A percentile compares a stretch with the other conserved stretches of the same genome.
phyloP scores from a whole-genome alignment of 2,113 vertebrate species.

The Nothobranchius kuhntae region DNA sequence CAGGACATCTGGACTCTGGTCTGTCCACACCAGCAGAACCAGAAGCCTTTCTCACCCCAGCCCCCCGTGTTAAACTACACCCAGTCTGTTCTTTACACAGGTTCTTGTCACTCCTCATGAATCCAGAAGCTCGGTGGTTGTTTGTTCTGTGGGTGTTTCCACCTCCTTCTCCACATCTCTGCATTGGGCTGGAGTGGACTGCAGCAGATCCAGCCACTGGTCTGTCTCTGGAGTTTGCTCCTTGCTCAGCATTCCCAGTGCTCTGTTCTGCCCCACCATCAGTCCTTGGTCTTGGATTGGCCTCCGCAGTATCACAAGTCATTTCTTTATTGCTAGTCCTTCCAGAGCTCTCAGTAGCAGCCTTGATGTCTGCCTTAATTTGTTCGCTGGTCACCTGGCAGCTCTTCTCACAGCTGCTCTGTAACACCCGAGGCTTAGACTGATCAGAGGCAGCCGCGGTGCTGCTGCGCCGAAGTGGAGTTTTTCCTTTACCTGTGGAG shows the following conservation, averaged over 20 bases:
- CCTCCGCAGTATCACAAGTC: slow-evolving; percentile 11
- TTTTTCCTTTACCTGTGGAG: slow-evolving; percentile 91
- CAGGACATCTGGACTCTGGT: not conserved
- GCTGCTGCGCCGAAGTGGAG: slow-evolving; percentile 86
- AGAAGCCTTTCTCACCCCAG: not conserved
- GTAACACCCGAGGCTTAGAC: slow-evolving; percentile 42
- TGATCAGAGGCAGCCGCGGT: not conserved
- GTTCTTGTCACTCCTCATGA: slow-evolving; percentile 15
- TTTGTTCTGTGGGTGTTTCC: slow-evolving; percentile 7
- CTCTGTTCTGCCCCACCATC: slow-evolving; percentile 36
- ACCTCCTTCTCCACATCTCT: slow-evolving; percentile 19
- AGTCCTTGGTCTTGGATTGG: not conserved
- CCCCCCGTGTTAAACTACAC: not conserved
- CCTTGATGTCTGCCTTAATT: slow-evolving; percentile 99
- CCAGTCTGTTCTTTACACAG: not conserved
- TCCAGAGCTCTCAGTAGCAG: slow-evolving; percentile 82
- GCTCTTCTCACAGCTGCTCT: slow-evolving; percentile 94
- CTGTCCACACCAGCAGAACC: not conserved
- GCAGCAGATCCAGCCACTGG: slow-evolving; percentile 15
- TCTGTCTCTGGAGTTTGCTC: slow-evolving; percentile 15
- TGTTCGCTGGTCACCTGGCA: slow-evolving; percentile 98
- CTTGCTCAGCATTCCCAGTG: slow-evolving; percentile 10
- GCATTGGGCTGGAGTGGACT: not conserved
- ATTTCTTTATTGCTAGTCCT: slow-evolving; percentile 49
- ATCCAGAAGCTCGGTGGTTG: slow-evolving; percentile 19